phyloP scores from a whole-genome alignment of 1,140 invertebrate genomes.

The Meloidogyne chitwoodi region DNA sequence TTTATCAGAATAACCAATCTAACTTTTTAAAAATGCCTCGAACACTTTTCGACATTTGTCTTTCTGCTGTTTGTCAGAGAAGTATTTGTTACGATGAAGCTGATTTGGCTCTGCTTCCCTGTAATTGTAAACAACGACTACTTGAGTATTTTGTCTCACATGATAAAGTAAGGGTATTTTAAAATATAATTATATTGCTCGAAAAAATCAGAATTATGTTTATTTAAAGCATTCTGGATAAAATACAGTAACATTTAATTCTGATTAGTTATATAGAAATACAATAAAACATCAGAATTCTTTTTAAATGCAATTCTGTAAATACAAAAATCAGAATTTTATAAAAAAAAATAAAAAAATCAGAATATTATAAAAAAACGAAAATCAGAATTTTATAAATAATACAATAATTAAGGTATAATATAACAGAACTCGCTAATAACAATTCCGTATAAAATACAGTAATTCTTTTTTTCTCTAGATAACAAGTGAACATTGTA shows the following conservation, averaged over 20 bases:
- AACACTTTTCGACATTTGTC: conserved; percentile 52
- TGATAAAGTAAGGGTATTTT: conserved; percentile 43
- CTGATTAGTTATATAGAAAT: neutral
- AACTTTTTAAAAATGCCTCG: conserved; percentile 44
- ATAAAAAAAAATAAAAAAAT: too few species aligned
- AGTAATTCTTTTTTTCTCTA: conserved; percentile 19
- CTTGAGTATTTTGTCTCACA: conserved; percentile 57
- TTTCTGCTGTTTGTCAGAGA: conserved; percentile 50
- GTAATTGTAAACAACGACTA: conserved; percentile 51
- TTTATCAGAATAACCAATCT: neutral
- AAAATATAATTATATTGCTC: neutral
- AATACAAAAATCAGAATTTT: too few species aligned
- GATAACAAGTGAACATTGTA: conserved; percentile 30
- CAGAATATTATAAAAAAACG: too few species aligned
- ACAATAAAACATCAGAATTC: too few species aligned
- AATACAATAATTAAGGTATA: too few species aligned
- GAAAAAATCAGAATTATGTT: neutral
- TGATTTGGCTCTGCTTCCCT: conserved; percentile 43
- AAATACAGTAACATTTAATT: conserved; percentile 2
- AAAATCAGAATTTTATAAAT: conserved; percentile 16
- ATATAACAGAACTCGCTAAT: too few species aligned
- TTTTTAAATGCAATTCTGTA: too few species aligned
- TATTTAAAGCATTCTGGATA: neutral
- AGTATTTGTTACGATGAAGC: conserved; percentile 34
- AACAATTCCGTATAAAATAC: neutral